Conservation (phyloP, 2,113 vertebrate species). For the Aspiorhynchus laticeps region DNA sequence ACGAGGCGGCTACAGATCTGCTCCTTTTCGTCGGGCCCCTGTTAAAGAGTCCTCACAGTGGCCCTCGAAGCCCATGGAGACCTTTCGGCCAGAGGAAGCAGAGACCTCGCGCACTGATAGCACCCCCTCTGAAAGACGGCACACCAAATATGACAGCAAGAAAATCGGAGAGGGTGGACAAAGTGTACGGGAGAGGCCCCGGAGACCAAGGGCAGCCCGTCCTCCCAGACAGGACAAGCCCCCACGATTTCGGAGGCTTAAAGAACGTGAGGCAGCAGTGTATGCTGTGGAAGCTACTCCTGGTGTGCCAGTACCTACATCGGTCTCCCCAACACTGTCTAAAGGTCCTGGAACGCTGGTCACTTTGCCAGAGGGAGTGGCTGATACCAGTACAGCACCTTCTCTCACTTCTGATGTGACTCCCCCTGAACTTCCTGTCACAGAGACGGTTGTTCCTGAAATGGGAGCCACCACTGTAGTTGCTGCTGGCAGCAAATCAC, state of each 20-base stretch:
- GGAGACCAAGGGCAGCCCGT: constrained; percentile 89
- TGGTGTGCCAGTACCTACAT: constrained; percentile 49
- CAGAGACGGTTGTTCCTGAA: constrained; percentile 51
- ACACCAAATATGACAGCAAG: constrained; percentile 86
- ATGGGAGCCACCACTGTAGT: constrained; percentile 59
- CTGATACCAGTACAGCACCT: constrained; percentile 13
- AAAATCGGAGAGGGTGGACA: constrained; percentile 84
- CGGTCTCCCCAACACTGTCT: constrained; percentile 69
- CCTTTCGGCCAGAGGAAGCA: constrained; percentile 77
- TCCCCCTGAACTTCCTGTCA: constrained; percentile 37
- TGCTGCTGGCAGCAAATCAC: constrained; percentile 89
- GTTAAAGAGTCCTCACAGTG: constrained; percentile 88
- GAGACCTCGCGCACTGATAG: constrained; percentile 66
- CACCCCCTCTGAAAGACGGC: constrained; percentile 77
- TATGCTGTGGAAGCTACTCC: constrained; percentile 65
- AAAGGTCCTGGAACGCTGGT: constrained; percentile 76
- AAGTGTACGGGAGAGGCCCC: constrained; percentile 85
- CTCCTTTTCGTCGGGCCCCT: constrained; percentile 81
- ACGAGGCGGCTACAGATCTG: constrained; percentile 82
- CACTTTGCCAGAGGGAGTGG: constrained; percentile 54
- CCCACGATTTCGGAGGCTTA: constrained; percentile 90
- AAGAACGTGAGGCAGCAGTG: constrained; percentile 87
- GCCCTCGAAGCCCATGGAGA: constrained; percentile 89
- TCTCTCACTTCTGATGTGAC: constrained; percentile 1
- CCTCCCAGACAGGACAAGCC: constrained; percentile 98